Conservation (phyloP, 2,888 invertebrate genomes). For the Oligia strigilis region DNA sequence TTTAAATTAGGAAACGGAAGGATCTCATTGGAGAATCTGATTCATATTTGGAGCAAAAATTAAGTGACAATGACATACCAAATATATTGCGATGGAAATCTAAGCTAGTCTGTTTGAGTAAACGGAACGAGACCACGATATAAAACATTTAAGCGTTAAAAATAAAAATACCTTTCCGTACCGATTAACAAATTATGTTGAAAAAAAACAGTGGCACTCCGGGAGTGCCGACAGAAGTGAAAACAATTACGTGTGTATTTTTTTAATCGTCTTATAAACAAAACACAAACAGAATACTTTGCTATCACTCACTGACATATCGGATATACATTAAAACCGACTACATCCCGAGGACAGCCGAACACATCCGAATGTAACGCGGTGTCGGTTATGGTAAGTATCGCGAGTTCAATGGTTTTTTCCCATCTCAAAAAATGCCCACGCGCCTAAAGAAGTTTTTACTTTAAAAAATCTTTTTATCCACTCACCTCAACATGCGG, state of each 20-base stretch:
- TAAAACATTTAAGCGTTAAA: background rate
- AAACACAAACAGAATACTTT: too few relatives aligned
- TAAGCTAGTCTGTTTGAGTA: background rate
- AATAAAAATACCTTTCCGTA: background rate
- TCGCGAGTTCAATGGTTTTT: too few relatives aligned
- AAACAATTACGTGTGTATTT: too few relatives aligned
- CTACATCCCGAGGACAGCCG: too few relatives aligned
- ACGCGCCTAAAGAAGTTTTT: too few relatives aligned
- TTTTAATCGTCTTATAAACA: too few relatives aligned
- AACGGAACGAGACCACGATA: background rate
- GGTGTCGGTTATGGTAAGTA: too few relatives aligned
- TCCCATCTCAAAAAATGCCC: too few relatives aligned
- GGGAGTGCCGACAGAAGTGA: too few relatives aligned
- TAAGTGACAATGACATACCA: background rate
- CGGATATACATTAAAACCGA: too few relatives aligned
- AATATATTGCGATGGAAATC: background rate
- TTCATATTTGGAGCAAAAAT: background rate
- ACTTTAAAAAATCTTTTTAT: background rate
- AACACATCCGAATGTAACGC: too few relatives aligned
- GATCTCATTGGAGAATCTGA: background rate
- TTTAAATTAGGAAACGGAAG: background rate
- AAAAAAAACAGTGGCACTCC: background rate
- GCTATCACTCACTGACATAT: too few relatives aligned
- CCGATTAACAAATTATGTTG: background rate
- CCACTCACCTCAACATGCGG: slow-evolving; percentile 93